A percentile compares a stretch with the other conserved stretches of the same genome.
These are phyloP conservation scores for Baronia brevicornis DNA, from an alignment of 2,888 invertebrate genomes.

Conservation along the genomic window DNA sequence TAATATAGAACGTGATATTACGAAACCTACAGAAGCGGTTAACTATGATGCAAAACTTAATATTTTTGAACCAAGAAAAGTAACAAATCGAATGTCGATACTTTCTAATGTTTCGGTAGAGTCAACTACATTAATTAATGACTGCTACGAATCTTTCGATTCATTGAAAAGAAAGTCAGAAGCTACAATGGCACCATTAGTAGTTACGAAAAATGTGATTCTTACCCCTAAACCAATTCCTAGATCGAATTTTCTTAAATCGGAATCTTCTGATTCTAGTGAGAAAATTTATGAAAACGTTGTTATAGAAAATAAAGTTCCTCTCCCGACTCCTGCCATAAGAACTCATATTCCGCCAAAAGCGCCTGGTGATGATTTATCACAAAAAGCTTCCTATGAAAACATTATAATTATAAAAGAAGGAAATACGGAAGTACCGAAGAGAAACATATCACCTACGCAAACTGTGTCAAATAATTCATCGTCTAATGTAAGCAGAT, in stretches of 20 bases:
- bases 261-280: slow-evolving; percentile 25
- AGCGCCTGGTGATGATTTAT: slow-evolving; percentile 28
- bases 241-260: slow-evolving; percentile 31
- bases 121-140: slow-evolving; percentile 52
- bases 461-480: slow-evolving; percentile 29
- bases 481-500: slow-evolving; percentile 41
- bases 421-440: slow-evolving; percentile 44
- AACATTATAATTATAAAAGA: slow-evolving; percentile 42
- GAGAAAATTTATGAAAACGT: slow-evolving; percentile 58
- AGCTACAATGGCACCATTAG: slow-evolving; percentile 16
- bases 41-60: slow-evolving; percentile 39
- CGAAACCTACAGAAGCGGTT: slow-evolving; percentile 37
- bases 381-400: slow-evolving; percentile 49
- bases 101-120: slow-evolving; percentile 39
- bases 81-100: slow-evolving; percentile 32
- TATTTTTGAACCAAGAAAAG: slow-evolving; percentile 54
- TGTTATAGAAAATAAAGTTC: slow-evolving; percentile 28
- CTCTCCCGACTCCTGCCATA: slow-evolving; percentile 50
- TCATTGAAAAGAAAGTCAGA: slow-evolving; percentile 25
- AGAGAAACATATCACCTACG: slow-evolving; percentile 34
- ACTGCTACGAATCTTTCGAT: slow-evolving; percentile 63
- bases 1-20: slow-evolving; percentile 15
- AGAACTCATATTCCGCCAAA: slow-evolving; percentile 51
- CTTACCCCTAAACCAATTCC: slow-evolving; percentile 49
- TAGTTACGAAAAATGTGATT: slow-evolving; percentile 17